phyloP scores from a whole-genome alignment of 2,888 invertebrate species.

The Macrostomum cliftonense region DNA sequence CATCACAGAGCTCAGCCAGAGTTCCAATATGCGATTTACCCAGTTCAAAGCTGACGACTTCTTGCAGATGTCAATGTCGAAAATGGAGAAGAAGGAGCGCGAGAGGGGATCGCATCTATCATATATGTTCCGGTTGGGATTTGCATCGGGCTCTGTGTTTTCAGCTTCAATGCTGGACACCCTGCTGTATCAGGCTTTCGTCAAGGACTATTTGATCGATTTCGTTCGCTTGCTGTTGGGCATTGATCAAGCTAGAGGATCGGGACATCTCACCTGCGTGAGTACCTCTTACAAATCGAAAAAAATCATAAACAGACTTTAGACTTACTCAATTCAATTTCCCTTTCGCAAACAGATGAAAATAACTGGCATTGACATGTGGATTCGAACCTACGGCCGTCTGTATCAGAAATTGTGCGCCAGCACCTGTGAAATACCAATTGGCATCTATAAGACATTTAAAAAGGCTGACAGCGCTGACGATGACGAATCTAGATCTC shows the following conservation, averaged over 20 bases:
- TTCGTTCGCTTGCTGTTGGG: conserved; percentile 80
- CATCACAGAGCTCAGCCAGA: conserved; percentile 87
- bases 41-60: conserved; percentile 92
- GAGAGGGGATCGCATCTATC: conserved; percentile 92
- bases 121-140: conserved; percentile 93
- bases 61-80: conserved; percentile 82
- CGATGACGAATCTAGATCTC: too few relatives aligned
- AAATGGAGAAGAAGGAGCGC: conserved; percentile 97
- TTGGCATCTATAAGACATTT: conserved; percentile 78
- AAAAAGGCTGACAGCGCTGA: too few relatives aligned
- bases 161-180: conserved; percentile 96
- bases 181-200: conserved; percentile 75
- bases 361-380: conserved; percentile 88
- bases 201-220: conserved; percentile 91
- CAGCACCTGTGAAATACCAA: conserved; percentile 90
- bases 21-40: conserved; percentile 97
- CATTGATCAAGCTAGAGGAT: conserved; percentile 89
- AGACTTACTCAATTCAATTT: too few relatives aligned
- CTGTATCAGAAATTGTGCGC: conserved; percentile 94
- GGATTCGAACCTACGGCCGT: conserved; percentile 92
- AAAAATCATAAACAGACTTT: too few relatives aligned
- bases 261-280: conserved; percentile 88
- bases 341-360: conserved; percentile 52
- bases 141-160: conserved; percentile 91
- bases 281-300: too few relatives aligned